Evolutionary conservation across 2,888 invertebrate genomes (phyloP), one percentile per base, ranked within the genome.

Genomic region (Drosophila ustulata): DNA sequence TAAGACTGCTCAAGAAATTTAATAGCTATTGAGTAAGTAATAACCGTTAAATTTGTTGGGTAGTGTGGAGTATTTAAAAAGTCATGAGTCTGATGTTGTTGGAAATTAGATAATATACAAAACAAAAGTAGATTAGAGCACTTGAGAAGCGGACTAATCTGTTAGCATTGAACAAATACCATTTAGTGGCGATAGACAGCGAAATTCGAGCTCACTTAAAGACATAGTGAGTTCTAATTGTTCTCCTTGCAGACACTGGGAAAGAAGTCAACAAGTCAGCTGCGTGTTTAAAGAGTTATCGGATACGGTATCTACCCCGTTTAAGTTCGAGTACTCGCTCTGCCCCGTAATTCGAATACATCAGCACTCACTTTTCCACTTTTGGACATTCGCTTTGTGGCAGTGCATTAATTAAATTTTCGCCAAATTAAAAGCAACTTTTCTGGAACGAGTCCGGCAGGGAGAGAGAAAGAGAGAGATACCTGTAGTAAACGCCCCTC

Each of bases 341-440:
- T 37, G n/a, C 25, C 53, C 37, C 56, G 58, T 67, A 75, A 75
- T 73, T 70, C 67, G 57, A 58, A 65, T 63, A 63, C 75, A 71
- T 75, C 75, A 68, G 76, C 68, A 50, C 62, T 66, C 65, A 63
- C 55, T 74, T 58, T 71, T 49, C 50, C 66, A 74, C 59, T 66
- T 52, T 61, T 66, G 70, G 63, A 43, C 59, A 53, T 56, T 63
- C 61, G 64, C 66, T 55, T 58, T 66, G 51, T 71, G 59, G 59
- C 75, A 68, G 72, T 70, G 75, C 61, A 71, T 75, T 79, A 84
- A 84, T 84, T 86, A 75, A 81, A 81, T 81, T 83, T 79, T 64
- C 59, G 71, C 61, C 73, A 83, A 83, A 83, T 83, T 86, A 86
- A 84, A 77, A 72, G 75, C 57, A 59, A 53, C 72, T 68, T 66